A percentile compares a stretch with the other conserved stretches of the same genome.
Evolutionary conservation across 2,113 vertebrate genomes (phyloP).

Genomic region (Rhipidura dahli): DNA sequence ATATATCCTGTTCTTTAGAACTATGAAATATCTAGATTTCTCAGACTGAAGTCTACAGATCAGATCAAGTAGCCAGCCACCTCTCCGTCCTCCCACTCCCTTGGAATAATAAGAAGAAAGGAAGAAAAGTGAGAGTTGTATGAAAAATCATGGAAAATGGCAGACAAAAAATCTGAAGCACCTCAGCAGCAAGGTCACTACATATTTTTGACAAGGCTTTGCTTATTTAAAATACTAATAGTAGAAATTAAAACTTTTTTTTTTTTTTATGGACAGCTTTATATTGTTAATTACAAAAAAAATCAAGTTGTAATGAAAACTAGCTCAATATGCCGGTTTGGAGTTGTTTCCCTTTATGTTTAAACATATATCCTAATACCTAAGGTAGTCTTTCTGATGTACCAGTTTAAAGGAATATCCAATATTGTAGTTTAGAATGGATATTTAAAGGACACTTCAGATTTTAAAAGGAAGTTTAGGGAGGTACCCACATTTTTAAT

Average conservation of each 20-base stretch:
- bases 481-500: accelerated
- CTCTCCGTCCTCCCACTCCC: accelerated
- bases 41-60: neutral
- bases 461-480: neutral
- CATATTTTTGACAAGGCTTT: neutral
- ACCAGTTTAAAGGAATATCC: neutral
- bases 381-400: neutral
- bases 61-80: neutral
- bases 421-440: neutral
- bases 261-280: neutral
- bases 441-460: neutral
- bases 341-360: neutral
- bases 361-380: accelerated
- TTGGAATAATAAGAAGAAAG: neutral
- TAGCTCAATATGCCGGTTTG: neutral
- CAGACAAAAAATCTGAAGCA: neutral
- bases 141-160: neutral
- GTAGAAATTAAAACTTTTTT: neutral
- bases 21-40: neutral
- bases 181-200: neutral
- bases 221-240: neutral
- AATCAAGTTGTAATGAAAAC: neutral
- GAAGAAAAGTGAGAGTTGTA: neutral
- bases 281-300: neutral
- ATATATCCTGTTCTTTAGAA: neutral